Evolutionary conservation across 1,140 invertebrate genomes (phyloP), one percentile per base, ranked within the genome.

Genomic region (Scaptomyza hsui): DNA sequence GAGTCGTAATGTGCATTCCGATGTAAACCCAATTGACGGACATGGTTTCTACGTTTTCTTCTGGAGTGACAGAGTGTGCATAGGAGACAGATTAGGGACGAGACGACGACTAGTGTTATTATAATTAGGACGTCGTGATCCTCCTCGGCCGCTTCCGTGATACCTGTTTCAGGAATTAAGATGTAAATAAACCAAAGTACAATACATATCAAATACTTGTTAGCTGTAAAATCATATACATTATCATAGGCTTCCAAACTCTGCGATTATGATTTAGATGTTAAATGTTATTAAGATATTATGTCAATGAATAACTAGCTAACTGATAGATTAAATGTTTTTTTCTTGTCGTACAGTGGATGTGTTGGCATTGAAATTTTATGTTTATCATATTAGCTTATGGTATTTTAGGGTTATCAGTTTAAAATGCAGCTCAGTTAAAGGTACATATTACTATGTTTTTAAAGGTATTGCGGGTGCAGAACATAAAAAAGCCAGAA

Each of bases 81-180:
- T 91, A 91, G 90, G 91, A 91, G 91, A 91, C 91, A 91, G 75
- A 90, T 91, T 91, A 91, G 91, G 91, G 89, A 91, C 90, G 80
- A 91, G 83, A 91, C 91, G 88, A 91, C 92, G 90, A 91, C 90
- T 69, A 92, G 85, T 75, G 90, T 89, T 90, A 90, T 90, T 80
- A 92, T 92, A 79, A 92, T 92, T 81, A 93, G 91, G 89, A 92
- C 75, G 72, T 92, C 92, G 92, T 92, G 91, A 90, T 92, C 92
- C 85, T 92, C 92, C 80, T 92, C 90, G 63, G 92, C 92, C 63
- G 90, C 91, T 81, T 92, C 91, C 86, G 91, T 85, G 75, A 75
- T 86, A 90, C 93, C 93, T 93, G 48, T 39, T 68, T 16, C 15
- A 26, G 32, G 5, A 24, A 73, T 44, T 10, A 7, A 57, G 7